Percentiles rank a stretch among this genome's conserved stretches.
phyloP scores from a whole-genome alignment of 1,140 invertebrate genomes.

The Drosophila mojavensis region DNA sequence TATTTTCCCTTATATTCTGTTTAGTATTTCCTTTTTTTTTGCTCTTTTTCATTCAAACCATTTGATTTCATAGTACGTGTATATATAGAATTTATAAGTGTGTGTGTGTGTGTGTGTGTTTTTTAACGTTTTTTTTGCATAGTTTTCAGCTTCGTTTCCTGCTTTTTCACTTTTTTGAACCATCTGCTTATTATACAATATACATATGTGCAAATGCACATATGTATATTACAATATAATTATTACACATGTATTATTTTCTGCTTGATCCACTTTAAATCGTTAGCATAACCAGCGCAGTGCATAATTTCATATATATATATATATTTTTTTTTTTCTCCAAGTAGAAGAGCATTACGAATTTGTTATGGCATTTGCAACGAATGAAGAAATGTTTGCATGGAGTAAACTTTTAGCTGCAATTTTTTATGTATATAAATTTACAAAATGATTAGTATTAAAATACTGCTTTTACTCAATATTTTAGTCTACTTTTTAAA shows the following conservation, averaged over 20 bases:
- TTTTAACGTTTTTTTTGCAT: slow-evolving; percentile 54
- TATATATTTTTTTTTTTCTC: slow-evolving; percentile 36
- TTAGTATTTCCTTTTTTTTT: slow-evolving; percentile 24
- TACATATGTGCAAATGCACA: slow-evolving; percentile 39
- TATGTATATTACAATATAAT: no score
- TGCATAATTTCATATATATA: slow-evolving; percentile 68
- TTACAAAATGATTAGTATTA: no score
- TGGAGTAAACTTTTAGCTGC: no score
- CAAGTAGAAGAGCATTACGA: not conserved
- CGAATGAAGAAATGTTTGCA: not conserved
- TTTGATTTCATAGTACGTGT: slow-evolving; percentile 54
- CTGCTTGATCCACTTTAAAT: slow-evolving; percentile 49
- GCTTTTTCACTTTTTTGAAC: slow-evolving; percentile 52
- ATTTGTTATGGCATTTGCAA: not conserved
- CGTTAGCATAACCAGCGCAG: slow-evolving; percentile 22
- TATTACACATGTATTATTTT: no score
- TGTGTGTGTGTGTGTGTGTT: slow-evolving; percentile 33
- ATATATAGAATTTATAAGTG: slow-evolving; percentile 19
- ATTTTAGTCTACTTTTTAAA: no score
- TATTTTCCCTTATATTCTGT: slow-evolving; percentile 47
- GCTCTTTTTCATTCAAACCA: slow-evolving; percentile 43
- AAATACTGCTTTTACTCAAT: no score
- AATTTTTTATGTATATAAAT: no score
- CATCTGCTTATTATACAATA: slow-evolving; percentile 58
- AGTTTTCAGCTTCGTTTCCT: slow-evolving; percentile 74